Base-by-base conservation (phyloP, 2,113 vertebrate species). In the Tamias sibiricus region DNA sequence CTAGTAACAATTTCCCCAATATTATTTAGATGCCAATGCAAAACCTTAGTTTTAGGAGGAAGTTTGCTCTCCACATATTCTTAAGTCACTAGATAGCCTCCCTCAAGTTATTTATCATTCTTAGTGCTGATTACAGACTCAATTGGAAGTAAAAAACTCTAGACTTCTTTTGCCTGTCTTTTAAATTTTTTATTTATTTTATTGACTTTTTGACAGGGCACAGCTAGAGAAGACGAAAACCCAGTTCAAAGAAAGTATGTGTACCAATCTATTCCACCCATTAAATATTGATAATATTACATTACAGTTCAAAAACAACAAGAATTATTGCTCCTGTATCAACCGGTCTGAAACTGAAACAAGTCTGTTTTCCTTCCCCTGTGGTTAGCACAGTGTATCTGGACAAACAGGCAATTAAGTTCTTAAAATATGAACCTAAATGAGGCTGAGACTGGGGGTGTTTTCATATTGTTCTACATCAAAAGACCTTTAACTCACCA, bases 391-490 rank as follows among this genome's bases (percentile, higher is more conserved):
- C 35, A 54, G 44, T 89, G 24, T 93, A 24, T 96, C 89, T 95
- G 92, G 69, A 91, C 89, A 97, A 94, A 95, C 40, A 91, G 35
- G 49, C 66, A 93, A 96, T 92, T 95, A 95, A 54, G 32, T 96
- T 89, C 82, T 94, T 96, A 93, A 96, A 94, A 88, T 54, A 88
- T 28, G 44, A 95, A 95, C 26, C 59, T 24, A 86, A 82, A 35
- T 71, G 42, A 96, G 26, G 0, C 11, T 91, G 57, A 57, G 49
- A 28, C 71, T 17, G 30, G 24, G 30, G 32, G 11, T 76, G 64
- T 83, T 91, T 93, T 59, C 64, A 47, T 85, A 30, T 79, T 88
- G 6, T 66, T 86, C 52, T 84, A 49, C 26, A 92, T 54, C 24
- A 77, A 95, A 75, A 94, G 76, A 82, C 37, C 68, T 28, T 82